phyloP scores from a whole-genome alignment of 1,140 invertebrate genomes.

The Alviniconcha marisindica region DNA sequence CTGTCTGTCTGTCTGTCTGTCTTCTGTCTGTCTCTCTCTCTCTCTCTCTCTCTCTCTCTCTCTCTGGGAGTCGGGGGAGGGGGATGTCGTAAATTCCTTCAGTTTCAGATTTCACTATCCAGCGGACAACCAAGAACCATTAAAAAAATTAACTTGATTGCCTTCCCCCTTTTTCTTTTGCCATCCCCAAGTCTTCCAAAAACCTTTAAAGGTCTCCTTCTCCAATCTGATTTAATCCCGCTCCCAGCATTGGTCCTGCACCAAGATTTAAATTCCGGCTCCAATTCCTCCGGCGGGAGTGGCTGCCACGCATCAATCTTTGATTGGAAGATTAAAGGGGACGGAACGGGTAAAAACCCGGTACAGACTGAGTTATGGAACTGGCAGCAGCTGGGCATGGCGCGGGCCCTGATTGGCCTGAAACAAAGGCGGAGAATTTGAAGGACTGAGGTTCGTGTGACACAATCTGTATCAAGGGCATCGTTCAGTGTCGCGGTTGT shows the following conservation, averaged over 20 bases:
- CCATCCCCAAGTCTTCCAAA: no score
- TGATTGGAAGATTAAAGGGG: slow-evolving; percentile 15
- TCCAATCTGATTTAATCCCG: background rate
- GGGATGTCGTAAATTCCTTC: no score
- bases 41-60: no score
- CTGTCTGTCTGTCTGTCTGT: no score
- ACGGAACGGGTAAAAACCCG: background rate
- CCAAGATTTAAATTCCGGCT: background rate
- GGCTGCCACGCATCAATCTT: background rate
- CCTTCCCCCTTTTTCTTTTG: no score
- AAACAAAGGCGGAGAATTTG: background rate
- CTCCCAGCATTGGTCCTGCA: background rate
- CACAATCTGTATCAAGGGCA: background rate
- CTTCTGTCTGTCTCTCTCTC: no score
- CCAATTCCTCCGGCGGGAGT: background rate
- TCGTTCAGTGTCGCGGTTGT: background rate
- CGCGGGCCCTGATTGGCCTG: background rate
- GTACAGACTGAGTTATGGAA: background rate
- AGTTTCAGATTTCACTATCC: no score
- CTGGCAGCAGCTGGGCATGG: background rate
- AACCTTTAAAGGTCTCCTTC: no score
- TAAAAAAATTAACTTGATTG: no score
- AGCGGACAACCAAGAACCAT: no score
- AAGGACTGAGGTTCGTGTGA: background rate
- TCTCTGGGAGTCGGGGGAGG: no score